These are phyloP conservation scores for Troglohyphantes excavatus DNA, from an alignment of 2,888 invertebrate genomes.

Conservation along the genomic window DNA sequence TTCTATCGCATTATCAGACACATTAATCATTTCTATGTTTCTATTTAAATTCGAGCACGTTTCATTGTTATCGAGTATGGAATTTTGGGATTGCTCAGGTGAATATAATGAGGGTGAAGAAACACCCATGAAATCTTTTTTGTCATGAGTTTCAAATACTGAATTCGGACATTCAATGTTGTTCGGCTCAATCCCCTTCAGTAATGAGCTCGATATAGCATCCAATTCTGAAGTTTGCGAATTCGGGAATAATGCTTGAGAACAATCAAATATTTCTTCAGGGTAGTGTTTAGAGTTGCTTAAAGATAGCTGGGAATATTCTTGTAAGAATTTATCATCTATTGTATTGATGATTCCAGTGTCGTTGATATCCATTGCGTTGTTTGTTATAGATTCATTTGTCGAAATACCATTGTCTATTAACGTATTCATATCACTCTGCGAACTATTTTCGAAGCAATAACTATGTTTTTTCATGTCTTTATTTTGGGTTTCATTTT, in stretches of 20 bases:
- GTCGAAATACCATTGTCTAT: too few species aligned
- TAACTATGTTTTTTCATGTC: neutral
- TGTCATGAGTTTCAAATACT: neutral
- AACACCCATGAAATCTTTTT: neutral
- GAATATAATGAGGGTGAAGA: conserved; percentile 11
- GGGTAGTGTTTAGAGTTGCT: neutral
- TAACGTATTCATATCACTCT: neutral
- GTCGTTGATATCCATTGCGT: neutral
- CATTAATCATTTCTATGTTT: neutral
- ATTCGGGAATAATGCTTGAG: conserved; percentile 21
- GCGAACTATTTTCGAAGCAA: neutral
- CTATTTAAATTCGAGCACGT: neutral
- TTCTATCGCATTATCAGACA: neutral
- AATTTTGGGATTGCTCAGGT: neutral
- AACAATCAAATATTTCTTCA: conserved; percentile 19
- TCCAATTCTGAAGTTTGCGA: neutral
- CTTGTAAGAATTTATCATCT: neutral
- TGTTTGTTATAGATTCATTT: neutral
- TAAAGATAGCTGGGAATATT: conserved; percentile 4
- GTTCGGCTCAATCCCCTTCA: neutral
- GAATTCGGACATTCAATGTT: neutral
- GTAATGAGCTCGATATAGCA: neutral
- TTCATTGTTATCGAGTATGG: neutral
- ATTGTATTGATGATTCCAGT: neutral
- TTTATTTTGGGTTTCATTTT: neutral